Conservation (phyloP, 2,888 invertebrate species). For the Ferdinandea cuprea region DNA sequence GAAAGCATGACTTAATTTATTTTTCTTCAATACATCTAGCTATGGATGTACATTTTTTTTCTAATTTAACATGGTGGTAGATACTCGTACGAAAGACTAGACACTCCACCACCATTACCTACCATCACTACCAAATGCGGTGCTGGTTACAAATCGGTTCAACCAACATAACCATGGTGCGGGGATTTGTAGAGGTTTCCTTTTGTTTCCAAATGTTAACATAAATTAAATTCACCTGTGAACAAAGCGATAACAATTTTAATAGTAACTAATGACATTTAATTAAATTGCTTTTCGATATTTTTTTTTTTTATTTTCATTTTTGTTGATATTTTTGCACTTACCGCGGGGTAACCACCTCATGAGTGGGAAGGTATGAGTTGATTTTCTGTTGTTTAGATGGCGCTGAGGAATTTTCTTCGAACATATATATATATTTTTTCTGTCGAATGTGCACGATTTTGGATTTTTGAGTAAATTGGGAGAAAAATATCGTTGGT, state of each 20-base stretch:
- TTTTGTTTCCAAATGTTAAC: slow-evolving; percentile 71
- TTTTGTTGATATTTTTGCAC: too few relatives aligned
- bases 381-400: not conserved
- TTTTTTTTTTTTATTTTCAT: slow-evolving; percentile 1
- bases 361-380: slow-evolving; percentile 5
- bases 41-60: too few relatives aligned
- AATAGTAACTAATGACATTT: slow-evolving; percentile 73
- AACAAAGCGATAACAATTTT: slow-evolving; percentile 72
- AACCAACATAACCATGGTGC: slow-evolving; percentile 1
- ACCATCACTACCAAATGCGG: slow-evolving; percentile 10
- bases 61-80: slow-evolving; percentile 41
- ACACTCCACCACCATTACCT: slow-evolving; percentile 2
- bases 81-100: not conserved
- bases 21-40: too few relatives aligned
- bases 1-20: slow-evolving; percentile 65
- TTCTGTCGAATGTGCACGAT: slow-evolving; percentile 65
- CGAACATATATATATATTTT: slow-evolving; percentile 5
- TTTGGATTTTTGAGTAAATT: slow-evolving; percentile 64
- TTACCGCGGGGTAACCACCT: slow-evolving; percentile 34
- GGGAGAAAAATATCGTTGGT: slow-evolving; percentile 53
- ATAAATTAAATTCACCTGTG: slow-evolving; percentile 72
- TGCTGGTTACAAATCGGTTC: slow-evolving; percentile 6
- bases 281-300: slow-evolving; percentile 73
- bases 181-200: slow-evolving; percentile 55
- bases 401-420: slow-evolving; percentile 48